Conservation (phyloP, 2,113 vertebrate species). For the Rhinolophus ferrumequinum region DNA sequence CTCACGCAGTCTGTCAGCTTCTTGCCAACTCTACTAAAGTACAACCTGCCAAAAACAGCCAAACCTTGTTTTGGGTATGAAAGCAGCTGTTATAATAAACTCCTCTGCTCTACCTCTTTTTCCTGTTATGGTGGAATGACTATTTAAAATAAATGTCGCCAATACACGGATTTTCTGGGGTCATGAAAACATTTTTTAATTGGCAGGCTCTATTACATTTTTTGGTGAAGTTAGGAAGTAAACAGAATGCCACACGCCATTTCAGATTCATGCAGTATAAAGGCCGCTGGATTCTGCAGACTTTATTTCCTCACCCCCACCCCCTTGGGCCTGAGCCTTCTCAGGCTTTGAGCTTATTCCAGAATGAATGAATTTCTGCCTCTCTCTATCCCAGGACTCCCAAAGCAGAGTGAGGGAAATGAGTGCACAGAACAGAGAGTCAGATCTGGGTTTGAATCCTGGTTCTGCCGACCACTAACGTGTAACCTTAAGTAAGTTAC, state of each 20-base stretch:
- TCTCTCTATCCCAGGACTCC: neutral
- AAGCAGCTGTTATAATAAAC: slow-evolving; percentile 84
- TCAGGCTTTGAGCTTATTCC: neutral
- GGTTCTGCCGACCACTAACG: neutral
- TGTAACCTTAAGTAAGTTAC: neutral
- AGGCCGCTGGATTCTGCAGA: neutral
- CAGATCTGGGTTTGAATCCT: neutral
- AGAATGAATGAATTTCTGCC: neutral
- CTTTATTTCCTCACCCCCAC: neutral
- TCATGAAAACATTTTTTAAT: slow-evolving; percentile 80
- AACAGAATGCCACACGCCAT: slow-evolving; percentile 68
- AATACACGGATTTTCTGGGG: slow-evolving; percentile 73
- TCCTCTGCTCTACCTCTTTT: slow-evolving; percentile 64
- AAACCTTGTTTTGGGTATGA: slow-evolving; percentile 79
- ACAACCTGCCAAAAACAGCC: slow-evolving; percentile 78
- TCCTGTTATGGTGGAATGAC: slow-evolving; percentile 78
- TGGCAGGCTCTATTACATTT: slow-evolving; percentile 64
- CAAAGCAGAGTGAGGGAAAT: neutral
- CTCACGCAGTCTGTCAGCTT: slow-evolving; percentile 66
- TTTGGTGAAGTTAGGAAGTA: slow-evolving; percentile 71
- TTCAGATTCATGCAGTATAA: slow-evolving; percentile 10
- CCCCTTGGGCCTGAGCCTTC: neutral
- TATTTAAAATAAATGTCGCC: slow-evolving; percentile 79
- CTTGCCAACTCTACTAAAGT: slow-evolving; percentile 71
- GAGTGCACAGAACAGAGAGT: neutral